A percentile compares a stretch with the other conserved stretches of the same genome.
These are phyloP conservation scores for Acronicta leporina DNA, from an alignment of 2,888 invertebrate genomes.

Conservation along the genomic window DNA sequence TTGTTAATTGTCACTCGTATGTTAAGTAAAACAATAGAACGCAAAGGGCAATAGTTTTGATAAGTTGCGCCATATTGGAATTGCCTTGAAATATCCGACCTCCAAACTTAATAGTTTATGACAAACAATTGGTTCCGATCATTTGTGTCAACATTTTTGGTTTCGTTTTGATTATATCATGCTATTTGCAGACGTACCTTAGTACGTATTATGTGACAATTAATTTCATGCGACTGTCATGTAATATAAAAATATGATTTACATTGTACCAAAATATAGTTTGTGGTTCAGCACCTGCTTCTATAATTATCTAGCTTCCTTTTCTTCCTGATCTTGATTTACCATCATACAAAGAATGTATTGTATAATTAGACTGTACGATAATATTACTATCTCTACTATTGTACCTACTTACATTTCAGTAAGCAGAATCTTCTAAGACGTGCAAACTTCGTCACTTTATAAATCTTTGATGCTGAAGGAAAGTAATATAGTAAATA, in stretches of 20 bases:
- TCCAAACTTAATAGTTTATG: constrained; percentile 38
- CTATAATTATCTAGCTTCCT: too few species aligned
- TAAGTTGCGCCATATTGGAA: constrained; percentile 26
- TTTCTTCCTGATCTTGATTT: too few species aligned
- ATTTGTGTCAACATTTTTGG: constrained; percentile 29
- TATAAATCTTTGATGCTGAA: neutral
- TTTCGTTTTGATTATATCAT: constrained; percentile 20
- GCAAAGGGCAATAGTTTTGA: constrained; percentile 15
- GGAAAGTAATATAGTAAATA: neutral
- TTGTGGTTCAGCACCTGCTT: too few species aligned
- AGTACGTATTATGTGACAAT: neutral
- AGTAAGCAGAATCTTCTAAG: too few species aligned
- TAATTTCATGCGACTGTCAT: too few species aligned
- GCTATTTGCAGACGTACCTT: neutral
- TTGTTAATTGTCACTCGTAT: constrained; percentile 20
- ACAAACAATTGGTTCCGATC: constrained; percentile 32
- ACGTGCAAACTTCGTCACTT: too few species aligned
- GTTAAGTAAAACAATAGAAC: constrained; percentile 19
- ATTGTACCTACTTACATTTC: too few species aligned
- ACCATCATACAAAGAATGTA: too few species aligned
- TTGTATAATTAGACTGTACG: too few species aligned
- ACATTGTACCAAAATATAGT: too few species aligned
- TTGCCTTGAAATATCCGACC: constrained; percentile 45
- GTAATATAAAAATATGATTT: too few species aligned
- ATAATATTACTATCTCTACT: too few species aligned